A percentile compares a stretch with the other conserved stretches of the same genome.
phyloP scores from a whole-genome alignment of 1,140 invertebrate species.

The Carposina sasakii region DNA sequence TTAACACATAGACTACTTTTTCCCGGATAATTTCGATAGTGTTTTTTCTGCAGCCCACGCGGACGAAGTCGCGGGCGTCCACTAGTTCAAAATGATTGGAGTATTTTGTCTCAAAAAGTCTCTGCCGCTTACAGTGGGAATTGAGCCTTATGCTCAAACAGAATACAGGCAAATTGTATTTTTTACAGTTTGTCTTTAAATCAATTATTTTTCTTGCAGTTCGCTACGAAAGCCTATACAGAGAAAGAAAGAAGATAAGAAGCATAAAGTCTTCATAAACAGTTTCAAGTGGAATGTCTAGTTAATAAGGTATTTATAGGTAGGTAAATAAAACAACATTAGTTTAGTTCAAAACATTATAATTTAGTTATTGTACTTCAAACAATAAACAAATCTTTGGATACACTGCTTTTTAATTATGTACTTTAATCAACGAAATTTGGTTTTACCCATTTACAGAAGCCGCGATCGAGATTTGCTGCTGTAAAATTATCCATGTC shows the following conservation, averaged over 20 bases:
- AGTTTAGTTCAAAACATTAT: slow-evolving; percentile 29
- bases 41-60: too few relatives aligned
- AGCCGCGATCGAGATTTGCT: too few relatives aligned
- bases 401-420: slow-evolving; percentile 49
- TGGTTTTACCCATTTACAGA: too few relatives aligned
- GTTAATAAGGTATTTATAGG: not conserved
- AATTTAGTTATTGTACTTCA: slow-evolving; percentile 57
- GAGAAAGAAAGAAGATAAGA: slow-evolving; percentile 78
- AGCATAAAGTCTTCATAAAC: slow-evolving; percentile 61
- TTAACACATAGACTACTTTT: too few relatives aligned
- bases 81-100: too few relatives aligned
- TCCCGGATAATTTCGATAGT: too few relatives aligned
- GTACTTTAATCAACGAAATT: slow-evolving; percentile 27
- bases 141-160: too few relatives aligned
- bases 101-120: too few relatives aligned
- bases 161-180: too few relatives aligned
- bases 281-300: not conserved
- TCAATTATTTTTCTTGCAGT: slow-evolving; percentile 71
- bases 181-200: slow-evolving; percentile 1
- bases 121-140: too few relatives aligned
- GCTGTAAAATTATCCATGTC: too few relatives aligned
- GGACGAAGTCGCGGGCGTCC: too few relatives aligned
- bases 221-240: slow-evolving; percentile 75
- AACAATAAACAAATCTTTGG: slow-evolving; percentile 61
- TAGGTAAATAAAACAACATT: not conserved